Evolutionary conservation across 2,797 vertebrate species (phyloP), one percentile per base, ranked within the genome.

Genomic region (Pelobates cultripes): DNA sequence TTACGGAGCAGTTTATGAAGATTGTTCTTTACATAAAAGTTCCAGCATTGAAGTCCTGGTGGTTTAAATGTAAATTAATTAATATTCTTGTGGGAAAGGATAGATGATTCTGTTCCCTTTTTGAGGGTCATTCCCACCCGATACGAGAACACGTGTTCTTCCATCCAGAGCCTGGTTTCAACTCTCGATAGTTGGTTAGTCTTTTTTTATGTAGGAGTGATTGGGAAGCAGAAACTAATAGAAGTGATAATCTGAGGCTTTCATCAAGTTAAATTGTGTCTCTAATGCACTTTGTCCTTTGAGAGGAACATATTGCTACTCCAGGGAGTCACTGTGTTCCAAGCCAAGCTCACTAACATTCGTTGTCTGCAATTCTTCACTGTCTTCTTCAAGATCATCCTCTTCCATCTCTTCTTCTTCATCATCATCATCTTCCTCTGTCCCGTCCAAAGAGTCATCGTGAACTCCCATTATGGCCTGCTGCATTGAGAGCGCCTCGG

Each of bases 401-500:
- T 95, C 95, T 3, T 96, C 95, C 61, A 96, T 95, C 6, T 95
- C 94, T 68, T 96, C 95, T n/a, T 95, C 96, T 53, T 98, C 97
- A 0, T 97, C 96, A 51, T 51, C 47, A 12, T 64, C 61, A 0
- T 99, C 97, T 0, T 99, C 98, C 57, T 99, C 98, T 0, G 98
- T 97, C 10, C 96, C 97, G 0, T 98, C 97, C 0, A 99, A 92
- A 81, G 98, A 99, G 87, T 98, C 98, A 0, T 99, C 98, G 0
- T 96, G 96, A 68, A 93, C 95, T 0, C 90, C 97, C 90, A 99
- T 94, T 97, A 99, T 97, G 17, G 96, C 97, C 85, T 99, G 97
- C 92, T 99, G 98, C 96, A 99, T 98, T 85, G 97, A 96, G 89
- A 99, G 95, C 40, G 97, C 97, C 89, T 98, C 97, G 0, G 97